These are phyloP conservation scores for Brenthis hecate DNA, from an alignment of 2,888 invertebrate genomes.

Conservation along the genomic window DNA sequence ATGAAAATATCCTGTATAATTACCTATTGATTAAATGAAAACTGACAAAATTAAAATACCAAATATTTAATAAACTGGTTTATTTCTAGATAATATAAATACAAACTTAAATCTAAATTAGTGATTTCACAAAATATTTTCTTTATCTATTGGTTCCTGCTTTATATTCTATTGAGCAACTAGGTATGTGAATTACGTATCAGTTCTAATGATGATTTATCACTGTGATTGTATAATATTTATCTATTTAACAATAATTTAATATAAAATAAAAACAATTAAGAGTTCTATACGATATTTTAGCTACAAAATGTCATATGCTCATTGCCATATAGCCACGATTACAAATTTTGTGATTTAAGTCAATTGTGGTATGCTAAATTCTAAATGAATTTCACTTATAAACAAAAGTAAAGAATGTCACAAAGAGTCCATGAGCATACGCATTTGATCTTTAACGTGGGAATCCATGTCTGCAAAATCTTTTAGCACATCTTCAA, in stretches of 20 bases:
- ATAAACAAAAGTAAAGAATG: background rate
- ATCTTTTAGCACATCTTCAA: constrained; percentile 89
- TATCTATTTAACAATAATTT: constrained; percentile 4
- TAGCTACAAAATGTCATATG: background rate
- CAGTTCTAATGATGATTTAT: constrained; percentile 38
- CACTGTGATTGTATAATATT: constrained; percentile 1
- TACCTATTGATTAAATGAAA: background rate
- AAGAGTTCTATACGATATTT: background rate
- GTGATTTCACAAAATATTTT: constrained; percentile 32
- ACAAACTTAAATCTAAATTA: constrained; percentile 25
- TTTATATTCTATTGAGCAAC: constrained; percentile 44
- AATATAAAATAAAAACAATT: constrained; percentile 9
- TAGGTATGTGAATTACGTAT: constrained; percentile 39
- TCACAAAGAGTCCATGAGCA: constrained; percentile 64
- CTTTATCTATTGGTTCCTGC: constrained; percentile 24
- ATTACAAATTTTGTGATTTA: too few relatives aligned
- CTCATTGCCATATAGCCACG: too few relatives aligned
- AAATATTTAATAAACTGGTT: background rate
- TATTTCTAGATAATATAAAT: constrained; percentile 27
- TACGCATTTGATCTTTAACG: constrained; percentile 85
- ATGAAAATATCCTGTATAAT: too few relatives aligned
- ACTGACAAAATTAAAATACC: background rate
- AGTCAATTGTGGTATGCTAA: too few relatives aligned
- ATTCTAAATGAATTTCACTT: too few relatives aligned
- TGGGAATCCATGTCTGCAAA: constrained; percentile 91